Conservation (phyloP, 2,113 vertebrate species). For the Petromus typicus region DNA sequence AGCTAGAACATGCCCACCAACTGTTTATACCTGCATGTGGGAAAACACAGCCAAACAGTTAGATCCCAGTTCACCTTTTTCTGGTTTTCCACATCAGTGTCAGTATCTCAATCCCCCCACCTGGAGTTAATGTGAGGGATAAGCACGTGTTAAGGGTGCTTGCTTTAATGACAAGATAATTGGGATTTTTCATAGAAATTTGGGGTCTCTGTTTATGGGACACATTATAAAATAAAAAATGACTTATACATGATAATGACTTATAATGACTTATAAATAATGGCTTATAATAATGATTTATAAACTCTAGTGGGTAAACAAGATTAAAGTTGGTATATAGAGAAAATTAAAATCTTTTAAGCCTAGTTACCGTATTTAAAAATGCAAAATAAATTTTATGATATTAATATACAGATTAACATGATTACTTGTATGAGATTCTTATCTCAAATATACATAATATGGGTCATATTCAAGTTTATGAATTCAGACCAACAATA, state of each 20-base stretch:
- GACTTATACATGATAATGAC: too few species aligned
- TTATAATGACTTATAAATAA: too few species aligned
- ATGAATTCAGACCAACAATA: not conserved
- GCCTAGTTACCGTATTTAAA: not conserved
- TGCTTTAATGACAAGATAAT: not conserved
- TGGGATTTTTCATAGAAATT: not conserved
- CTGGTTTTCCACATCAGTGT: not conserved
- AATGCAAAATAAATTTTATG: not conserved
- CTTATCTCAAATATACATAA: not conserved
- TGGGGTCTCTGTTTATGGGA: not conserved
- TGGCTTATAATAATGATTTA: not conserved
- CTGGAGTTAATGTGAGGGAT: not conserved
- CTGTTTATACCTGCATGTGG: not conserved
- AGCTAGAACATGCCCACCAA: too few species aligned
- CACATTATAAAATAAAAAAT: not conserved
- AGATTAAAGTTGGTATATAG: not conserved
- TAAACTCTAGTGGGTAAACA: not conserved
- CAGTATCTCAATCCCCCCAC: not conserved
- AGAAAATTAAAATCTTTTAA: not conserved
- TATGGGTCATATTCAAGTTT: not conserved
- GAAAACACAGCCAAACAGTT: not conserved
- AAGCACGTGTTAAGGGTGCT: accelerated
- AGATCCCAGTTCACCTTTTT: not conserved
- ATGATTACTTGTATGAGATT: not conserved
- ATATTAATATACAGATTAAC: not conserved